phyloP scores from a whole-genome alignment of 2,888 invertebrate genomes.

The Gasteruption jaculator region DNA sequence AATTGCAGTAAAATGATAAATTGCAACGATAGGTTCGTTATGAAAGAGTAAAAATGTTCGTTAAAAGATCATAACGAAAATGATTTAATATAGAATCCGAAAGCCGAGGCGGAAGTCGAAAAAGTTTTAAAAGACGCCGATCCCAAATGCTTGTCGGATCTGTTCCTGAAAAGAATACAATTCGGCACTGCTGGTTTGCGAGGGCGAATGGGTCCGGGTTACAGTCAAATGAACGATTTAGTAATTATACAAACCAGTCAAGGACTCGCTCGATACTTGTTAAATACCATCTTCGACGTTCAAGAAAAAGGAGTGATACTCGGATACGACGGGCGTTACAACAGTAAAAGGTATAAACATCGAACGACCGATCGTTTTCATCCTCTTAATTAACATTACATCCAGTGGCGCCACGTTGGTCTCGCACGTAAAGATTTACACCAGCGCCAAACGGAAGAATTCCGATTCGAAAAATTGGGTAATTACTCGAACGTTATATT shows the following conservation, averaged over 20 bases:
- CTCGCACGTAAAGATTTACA: too few relatives aligned
- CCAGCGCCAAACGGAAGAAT: too few relatives aligned
- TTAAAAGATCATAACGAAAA: too few relatives aligned
- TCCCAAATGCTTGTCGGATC: conserved; percentile 59
- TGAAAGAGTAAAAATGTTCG: too few relatives aligned
- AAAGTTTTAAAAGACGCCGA: conserved; percentile 57
- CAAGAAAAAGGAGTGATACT: conserved; percentile 73
- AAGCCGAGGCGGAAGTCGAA: conserved; percentile 62
- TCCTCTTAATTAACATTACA: conserved; percentile 29
- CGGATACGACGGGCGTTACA: conserved; percentile 90
- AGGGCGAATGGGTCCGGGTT: conserved; percentile 90
- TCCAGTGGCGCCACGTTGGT: too few relatives aligned
- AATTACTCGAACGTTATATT: not conserved
- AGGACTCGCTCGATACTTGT: conserved; percentile 77
- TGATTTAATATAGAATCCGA: conserved; percentile 59
- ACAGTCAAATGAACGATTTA: conserved; percentile 91
- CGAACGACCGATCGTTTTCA: conserved; percentile 13
- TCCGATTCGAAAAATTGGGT: too few relatives aligned
- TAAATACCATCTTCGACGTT: conserved; percentile 57
- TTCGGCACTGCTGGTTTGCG: conserved; percentile 95
- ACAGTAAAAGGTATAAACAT: conserved; percentile 74
- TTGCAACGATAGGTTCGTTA: too few relatives aligned
- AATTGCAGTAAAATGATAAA: not conserved
- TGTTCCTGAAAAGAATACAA: conserved; percentile 68
- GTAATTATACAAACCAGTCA: conserved; percentile 92